These are phyloP conservation scores for Enoplosus armatus DNA, from an alignment of 2,797 vertebrate genomes.

Conservation along the genomic window DNA sequence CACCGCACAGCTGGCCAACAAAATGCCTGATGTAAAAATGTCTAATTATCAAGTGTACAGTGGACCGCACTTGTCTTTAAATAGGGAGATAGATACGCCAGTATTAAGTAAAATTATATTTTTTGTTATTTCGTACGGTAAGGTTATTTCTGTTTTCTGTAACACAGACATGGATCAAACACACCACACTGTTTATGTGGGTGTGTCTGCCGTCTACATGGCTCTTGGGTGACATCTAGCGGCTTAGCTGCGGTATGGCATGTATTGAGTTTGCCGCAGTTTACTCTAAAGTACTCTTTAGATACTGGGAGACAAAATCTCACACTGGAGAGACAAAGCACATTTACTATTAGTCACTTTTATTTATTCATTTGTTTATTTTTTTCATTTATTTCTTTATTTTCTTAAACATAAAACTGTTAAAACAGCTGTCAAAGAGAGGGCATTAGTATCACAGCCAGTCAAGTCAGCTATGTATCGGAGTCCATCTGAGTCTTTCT, in stretches of 20 bases:
- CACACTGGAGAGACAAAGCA: conserved; percentile 74
- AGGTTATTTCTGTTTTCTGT: neutral
- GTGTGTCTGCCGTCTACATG: conserved; percentile 45
- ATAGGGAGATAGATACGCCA: fast-evolving
- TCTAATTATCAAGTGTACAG: neutral
- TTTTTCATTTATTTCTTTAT: conserved; percentile 73
- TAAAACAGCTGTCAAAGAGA: conserved; percentile 81
- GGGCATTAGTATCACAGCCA: conserved; percentile 81
- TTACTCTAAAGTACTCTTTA: neutral
- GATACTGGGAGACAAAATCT: conserved; percentile 45
- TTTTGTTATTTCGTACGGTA: no score
- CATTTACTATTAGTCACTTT: conserved; percentile 84
- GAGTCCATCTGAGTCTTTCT: conserved; percentile 58
- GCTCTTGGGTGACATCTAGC: conserved; percentile 71
- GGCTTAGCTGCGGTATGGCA: neutral
- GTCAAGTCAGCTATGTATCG: conserved; percentile 65
- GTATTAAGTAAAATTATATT: neutral
- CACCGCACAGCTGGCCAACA: conserved; percentile 82
- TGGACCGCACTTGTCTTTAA: no score
- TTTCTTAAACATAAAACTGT: conserved; percentile 84
- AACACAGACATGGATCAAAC: conserved; percentile 5
- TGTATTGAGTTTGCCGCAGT: conserved; percentile 41
- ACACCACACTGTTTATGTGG: conserved; percentile 42
- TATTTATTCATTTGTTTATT: conserved; percentile 81
- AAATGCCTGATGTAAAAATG: conserved; percentile 75